phyloP scores from a whole-genome alignment of 2,797 vertebrate genomes.

The Pseudotriccus pelzelni region DNA sequence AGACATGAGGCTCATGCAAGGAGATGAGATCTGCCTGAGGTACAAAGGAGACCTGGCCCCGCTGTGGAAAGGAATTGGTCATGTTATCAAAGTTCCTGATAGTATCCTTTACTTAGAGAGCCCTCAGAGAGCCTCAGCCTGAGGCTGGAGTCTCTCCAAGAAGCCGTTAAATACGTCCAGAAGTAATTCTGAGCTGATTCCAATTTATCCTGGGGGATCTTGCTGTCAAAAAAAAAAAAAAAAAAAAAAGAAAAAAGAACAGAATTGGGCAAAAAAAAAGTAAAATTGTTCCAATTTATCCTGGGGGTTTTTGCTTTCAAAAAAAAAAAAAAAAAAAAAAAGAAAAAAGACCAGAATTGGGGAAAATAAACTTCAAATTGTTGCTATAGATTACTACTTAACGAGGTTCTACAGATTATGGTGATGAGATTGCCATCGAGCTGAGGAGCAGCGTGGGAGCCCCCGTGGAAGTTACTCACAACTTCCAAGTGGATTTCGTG shows the following conservation, averaged over 20 bases:
- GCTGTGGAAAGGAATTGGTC: slow-evolving; percentile 96
- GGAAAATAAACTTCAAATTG: slow-evolving; percentile 31
- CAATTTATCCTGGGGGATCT: fast-evolving
- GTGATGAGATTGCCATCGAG: slow-evolving; percentile 98
- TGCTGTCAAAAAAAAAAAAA: too few species aligned
- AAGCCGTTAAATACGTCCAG: fast-evolving
- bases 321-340: too few species aligned
- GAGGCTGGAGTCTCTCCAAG: not conserved
- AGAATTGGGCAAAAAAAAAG: too few species aligned
- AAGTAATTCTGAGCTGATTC: not conserved
- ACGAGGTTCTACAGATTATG: slow-evolving; percentile 87
- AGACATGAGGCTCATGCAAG: slow-evolving; percentile 99
- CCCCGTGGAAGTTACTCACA: slow-evolving; percentile 95
- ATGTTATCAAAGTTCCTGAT: slow-evolving; percentile 98
- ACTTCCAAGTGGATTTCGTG: slow-evolving; percentile 98
- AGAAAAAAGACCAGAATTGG: not conserved
- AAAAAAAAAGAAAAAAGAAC: too few species aligned
- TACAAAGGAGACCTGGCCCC: slow-evolving; percentile 97
- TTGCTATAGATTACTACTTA: slow-evolving; percentile 70
- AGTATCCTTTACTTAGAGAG: slow-evolving; percentile 87
- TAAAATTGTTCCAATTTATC: fast-evolving
- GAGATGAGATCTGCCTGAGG: slow-evolving; percentile 95
- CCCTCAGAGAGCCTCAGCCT: not conserved
- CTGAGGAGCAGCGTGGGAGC: slow-evolving; percentile 95
- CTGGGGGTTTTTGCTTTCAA: not conserved